Percentiles rank a stretch among this genome's conserved stretches.
Conservation (phyloP, 2,797 vertebrate genomes). For the Amazona ochrocephala region DNA sequence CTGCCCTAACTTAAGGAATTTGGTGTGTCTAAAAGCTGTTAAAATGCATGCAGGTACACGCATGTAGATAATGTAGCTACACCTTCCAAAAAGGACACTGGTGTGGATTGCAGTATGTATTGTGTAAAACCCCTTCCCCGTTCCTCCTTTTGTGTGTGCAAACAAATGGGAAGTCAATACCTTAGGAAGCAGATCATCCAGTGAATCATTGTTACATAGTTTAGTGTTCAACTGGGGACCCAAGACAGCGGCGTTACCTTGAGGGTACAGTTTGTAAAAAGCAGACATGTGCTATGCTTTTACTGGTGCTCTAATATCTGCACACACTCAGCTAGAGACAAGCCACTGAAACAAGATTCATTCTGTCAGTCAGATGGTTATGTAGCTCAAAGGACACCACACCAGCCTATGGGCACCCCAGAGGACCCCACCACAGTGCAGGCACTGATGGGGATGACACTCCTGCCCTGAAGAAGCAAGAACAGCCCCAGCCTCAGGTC, state of each 20-base stretch:
- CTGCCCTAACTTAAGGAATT: not conserved
- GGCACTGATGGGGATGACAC: not conserved
- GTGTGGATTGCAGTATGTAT: not conserved
- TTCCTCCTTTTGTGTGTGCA: not conserved
- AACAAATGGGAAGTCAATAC: not conserved
- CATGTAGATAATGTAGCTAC: not conserved
- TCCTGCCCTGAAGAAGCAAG: not conserved
- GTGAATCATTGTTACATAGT: not conserved
- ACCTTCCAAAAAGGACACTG: not conserved
- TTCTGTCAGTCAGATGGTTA: not conserved
- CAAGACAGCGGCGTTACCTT: not conserved
- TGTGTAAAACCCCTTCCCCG: not conserved
- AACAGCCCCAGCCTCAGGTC: not conserved
- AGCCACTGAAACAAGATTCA: not conserved
- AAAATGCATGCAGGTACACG: rapidly evolving
- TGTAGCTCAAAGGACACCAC: not conserved
- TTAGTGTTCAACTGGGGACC: not conserved
- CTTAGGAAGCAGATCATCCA: not conserved
- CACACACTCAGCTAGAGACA: not conserved
- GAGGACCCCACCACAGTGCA: not conserved
- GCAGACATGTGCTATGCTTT: not conserved
- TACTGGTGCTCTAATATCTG: not conserved
- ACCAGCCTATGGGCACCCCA: not conserved
- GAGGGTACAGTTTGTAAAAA: not conserved
- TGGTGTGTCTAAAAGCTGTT: not conserved